Evolutionary conservation across 1,140 invertebrate genomes (phyloP).

Genomic region (Diploscapter pachys): DNA sequence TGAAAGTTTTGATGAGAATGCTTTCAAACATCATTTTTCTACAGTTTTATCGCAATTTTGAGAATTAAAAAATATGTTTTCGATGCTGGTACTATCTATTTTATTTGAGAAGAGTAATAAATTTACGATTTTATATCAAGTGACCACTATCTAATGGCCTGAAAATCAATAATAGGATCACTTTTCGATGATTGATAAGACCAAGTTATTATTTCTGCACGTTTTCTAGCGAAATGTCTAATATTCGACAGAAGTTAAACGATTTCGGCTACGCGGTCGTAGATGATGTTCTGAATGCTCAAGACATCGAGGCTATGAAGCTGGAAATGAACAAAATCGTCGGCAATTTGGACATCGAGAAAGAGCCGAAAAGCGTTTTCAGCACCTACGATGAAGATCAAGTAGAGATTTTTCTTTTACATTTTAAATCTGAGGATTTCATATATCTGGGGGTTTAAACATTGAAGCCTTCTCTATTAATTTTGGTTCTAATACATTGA

Average conservation of each 20-base stretch:
- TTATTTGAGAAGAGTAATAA: too few relatives aligned
- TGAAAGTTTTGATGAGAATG: background rate
- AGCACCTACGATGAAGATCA: slow-evolving; percentile 68
- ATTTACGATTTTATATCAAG: too few relatives aligned
- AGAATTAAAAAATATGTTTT: background rate
- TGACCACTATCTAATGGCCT: too few relatives aligned
- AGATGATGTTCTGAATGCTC: slow-evolving; percentile 73
- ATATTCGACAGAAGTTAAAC: slow-evolving; percentile 62
- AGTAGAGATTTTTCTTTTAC: slow-evolving; percentile 20
- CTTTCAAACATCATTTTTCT: background rate
- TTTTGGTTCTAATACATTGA: background rate
- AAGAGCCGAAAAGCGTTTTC: slow-evolving; percentile 70
- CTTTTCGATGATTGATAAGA: too few relatives aligned
- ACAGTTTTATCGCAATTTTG: background rate
- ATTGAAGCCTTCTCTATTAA: too few relatives aligned
- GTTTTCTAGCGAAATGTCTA: slow-evolving; percentile 6
- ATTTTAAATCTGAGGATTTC: slow-evolving; percentile 15
- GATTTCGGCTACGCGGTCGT: slow-evolving; percentile 78
- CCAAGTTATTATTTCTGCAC: background rate
- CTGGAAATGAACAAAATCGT: slow-evolving; percentile 72
- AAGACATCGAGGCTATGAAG: slow-evolving; percentile 74
- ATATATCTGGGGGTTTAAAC: slow-evolving; percentile 34
- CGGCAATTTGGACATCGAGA: slow-evolving; percentile 70
- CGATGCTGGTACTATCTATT: too few relatives aligned
- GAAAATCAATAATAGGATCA: too few relatives aligned